These are phyloP conservation scores for Ceratina australensis DNA, from an alignment of 1,140 invertebrate genomes.

Conservation along the genomic window DNA sequence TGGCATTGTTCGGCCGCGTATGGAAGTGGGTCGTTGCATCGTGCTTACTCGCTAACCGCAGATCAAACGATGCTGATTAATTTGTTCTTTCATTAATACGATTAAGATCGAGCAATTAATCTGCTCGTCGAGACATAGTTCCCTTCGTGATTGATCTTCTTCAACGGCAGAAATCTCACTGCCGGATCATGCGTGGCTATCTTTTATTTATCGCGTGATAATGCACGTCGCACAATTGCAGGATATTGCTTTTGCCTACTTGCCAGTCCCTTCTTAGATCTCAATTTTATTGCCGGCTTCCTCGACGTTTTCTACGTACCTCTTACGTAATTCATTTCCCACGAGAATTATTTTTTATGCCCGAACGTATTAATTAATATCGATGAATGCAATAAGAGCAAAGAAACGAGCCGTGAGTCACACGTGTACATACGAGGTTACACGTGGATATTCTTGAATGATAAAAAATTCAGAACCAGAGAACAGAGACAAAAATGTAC, in stretches of 20 bases:
- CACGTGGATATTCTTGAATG: neutral
- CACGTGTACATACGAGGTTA: too few species aligned
- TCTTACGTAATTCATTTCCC: too few species aligned
- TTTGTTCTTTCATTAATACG: constrained; percentile 58
- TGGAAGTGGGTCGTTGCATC: constrained; percentile 70
- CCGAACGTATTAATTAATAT: too few species aligned
- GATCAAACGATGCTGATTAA: constrained; percentile 50
- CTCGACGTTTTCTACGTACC: too few species aligned
- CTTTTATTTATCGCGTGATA: constrained; percentile 26
- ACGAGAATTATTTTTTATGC: too few species aligned
- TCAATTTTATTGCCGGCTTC: neutral
- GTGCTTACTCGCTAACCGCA: constrained; percentile 12
- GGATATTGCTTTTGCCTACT: neutral
- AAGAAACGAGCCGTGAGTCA: too few species aligned
- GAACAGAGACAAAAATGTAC: neutral
- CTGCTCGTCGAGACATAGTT: constrained; percentile 46
- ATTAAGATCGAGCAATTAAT: constrained; percentile 57
- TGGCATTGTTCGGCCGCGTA: constrained; percentile 43
- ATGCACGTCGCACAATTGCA: neutral
- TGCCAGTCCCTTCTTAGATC: neutral
- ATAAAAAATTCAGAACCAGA: neutral
- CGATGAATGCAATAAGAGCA: too few species aligned
- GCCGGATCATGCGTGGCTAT: constrained; percentile 7
- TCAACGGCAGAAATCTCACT: neutral
- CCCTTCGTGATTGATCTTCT: constrained; percentile 22